Percentiles rank a stretch among this genome's conserved stretches.
Evolutionary conservation across 2,113 vertebrate species (phyloP).

Genomic region (Sorex fumeus): DNA sequence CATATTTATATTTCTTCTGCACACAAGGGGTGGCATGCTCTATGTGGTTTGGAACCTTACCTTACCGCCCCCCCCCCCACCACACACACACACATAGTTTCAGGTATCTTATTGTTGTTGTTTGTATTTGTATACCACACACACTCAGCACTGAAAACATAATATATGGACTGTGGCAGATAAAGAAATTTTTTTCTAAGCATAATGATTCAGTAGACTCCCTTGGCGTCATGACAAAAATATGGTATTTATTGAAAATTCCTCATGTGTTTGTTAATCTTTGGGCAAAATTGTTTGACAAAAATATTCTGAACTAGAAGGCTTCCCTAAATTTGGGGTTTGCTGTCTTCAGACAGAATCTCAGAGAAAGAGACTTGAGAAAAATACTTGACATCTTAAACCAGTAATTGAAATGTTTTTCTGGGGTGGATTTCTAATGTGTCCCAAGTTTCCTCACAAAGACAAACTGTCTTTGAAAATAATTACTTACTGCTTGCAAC

Average conservation of each 20-base stretch:
- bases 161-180: slow-evolving; percentile 22
- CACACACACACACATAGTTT: no score
- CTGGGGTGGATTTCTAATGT: slow-evolving; percentile 35
- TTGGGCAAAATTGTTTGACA: slow-evolving; percentile 48
- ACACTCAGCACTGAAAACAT: slow-evolving; percentile 40
- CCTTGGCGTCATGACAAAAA: slow-evolving; percentile 52
- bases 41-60: slow-evolving; percentile 18
- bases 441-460: slow-evolving; percentile 51
- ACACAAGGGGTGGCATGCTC: not conserved
- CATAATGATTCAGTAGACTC: slow-evolving; percentile 20
- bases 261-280: slow-evolving; percentile 52
- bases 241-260: slow-evolving; percentile 62
- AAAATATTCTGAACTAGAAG: not conserved
- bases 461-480: slow-evolving; percentile 59
- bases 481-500: slow-evolving; percentile 34
- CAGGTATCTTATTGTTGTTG: not conserved
- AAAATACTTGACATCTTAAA: slow-evolving; percentile 15
- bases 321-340: slow-evolving; percentile 37
- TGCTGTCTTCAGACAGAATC: slow-evolving; percentile 33
- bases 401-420: not conserved
- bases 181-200: slow-evolving; percentile 50
- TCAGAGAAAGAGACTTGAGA: slow-evolving; percentile 27
- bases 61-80: no score
- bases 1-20: not conserved
- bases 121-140: slow-evolving; percentile 39